These are phyloP conservation scores for Chelonia mydas DNA, from an alignment of 2,797 vertebrate genomes.

Conservation along the genomic window DNA sequence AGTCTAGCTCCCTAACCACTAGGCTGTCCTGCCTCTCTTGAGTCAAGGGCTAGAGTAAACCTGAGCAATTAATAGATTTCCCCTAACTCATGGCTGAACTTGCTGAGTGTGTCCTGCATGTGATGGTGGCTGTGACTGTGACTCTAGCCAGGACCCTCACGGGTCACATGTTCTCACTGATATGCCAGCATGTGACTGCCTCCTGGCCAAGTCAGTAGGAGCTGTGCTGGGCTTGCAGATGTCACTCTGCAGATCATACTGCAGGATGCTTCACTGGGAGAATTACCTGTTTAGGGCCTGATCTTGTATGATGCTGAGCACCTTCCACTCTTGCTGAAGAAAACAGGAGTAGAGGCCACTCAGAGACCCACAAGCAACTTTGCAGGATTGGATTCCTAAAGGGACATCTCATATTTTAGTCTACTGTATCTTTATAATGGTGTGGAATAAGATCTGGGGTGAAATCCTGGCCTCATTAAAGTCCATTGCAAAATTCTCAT, in stretches of 20 bases:
- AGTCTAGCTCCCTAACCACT: not conserved
- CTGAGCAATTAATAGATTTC: not conserved
- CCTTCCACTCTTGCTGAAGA: not conserved
- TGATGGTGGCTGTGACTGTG: not conserved
- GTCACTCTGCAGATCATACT: not conserved
- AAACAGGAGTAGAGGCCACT: rapidly evolving
- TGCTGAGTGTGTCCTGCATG: not conserved
- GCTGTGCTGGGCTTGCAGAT: not conserved
- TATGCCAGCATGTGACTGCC: not conserved
- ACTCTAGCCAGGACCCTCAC: not conserved
- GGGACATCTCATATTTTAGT: not conserved
- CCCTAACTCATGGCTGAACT: not conserved
- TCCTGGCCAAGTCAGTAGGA: rapidly evolving
- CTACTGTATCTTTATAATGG: rapidly evolving
- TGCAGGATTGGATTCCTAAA: rapidly evolving
- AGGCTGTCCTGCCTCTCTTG: not conserved
- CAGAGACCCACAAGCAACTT: rapidly evolving
- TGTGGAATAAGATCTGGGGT: not conserved
- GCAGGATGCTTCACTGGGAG: not conserved
- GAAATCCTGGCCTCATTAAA: not conserved
- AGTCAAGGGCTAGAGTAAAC: not conserved
- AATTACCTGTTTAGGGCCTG: not conserved
- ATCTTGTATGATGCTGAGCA: not conserved
- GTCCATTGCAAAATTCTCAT: not conserved
- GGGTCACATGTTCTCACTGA: not conserved